Evolutionary conservation across 1,140 invertebrate genomes (phyloP), one percentile per base, ranked within the genome.

Genomic region (Ganaspis sp.): DNA sequence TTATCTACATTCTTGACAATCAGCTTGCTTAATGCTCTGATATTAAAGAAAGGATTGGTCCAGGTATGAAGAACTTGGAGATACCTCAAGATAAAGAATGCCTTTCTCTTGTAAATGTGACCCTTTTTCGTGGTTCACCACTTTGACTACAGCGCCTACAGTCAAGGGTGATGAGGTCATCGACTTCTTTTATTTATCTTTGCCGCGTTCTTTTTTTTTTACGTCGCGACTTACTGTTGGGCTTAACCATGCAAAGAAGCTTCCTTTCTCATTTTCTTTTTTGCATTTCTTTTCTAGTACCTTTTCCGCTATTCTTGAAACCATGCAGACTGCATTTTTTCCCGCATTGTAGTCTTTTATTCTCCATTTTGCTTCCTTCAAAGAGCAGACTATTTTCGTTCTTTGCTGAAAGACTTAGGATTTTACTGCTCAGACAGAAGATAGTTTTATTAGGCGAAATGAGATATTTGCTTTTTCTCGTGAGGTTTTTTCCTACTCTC

Each of bases 1-100:
- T 64, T 64, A 64, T 64, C 58, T 64, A 64, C 21, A 64, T 64
- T 64, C 58, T 64, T 64, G 21, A 29, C 23, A 64, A 64, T 64
- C 26, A 64, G 58, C 23, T 64, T 64, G 58, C 11, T 29, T 64
- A 64, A 64, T 64, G 58, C 23, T 64, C 23, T 29, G 17, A 49
- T 49, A 64, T 26, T 29, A 64, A 64, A 64, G 58, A 64, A 64
- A 64, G 26, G 58, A 64, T 29, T 64, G 58, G 26, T 64, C 21
- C 58, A 64, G 58, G 58, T 64, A 64, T 64, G 21, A 26, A 64
- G 54, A 64, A 64, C 58, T 49, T n/a, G 23, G 58, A 64, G 58
- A 64, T 49, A 17, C n/a, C 45, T 8, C 45, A 49, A 49, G 45
- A 49, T 64, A 64, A 64, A 34, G 58, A 64, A 64, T 64, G 12